Evolutionary conservation across 23 tunicate genomes (phyloP).

Genomic region (Ascidia mentula): DNA sequence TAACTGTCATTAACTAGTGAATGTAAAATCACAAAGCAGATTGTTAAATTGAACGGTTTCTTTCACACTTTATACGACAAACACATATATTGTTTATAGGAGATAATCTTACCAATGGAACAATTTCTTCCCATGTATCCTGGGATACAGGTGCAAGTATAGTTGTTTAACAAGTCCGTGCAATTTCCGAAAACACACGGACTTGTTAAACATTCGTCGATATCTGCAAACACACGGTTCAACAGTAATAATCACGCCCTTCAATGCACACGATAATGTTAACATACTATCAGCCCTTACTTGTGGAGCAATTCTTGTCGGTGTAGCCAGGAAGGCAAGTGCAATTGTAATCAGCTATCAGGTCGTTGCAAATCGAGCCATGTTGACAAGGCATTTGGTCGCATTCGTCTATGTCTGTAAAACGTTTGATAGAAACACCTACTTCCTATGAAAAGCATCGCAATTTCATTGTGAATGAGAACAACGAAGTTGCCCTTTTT

Average conservation of each 20-base stretch:
- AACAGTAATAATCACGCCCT: too few species aligned
- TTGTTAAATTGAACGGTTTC: background rate
- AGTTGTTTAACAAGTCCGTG: background rate
- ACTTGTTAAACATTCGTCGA: background rate
- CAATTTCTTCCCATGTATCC: background rate
- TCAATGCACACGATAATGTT: too few species aligned
- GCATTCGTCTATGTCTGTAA: background rate
- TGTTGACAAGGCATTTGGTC: background rate
- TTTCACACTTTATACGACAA: too few species aligned
- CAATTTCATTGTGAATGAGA: too few species aligned
- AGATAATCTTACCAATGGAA: background rate
- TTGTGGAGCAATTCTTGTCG: conserved; percentile 3
- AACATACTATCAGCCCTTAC: too few species aligned
- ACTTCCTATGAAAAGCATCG: too few species aligned
- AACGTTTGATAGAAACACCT: too few species aligned
- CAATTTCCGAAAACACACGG: background rate
- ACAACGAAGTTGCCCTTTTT: too few species aligned
- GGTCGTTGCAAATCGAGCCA: background rate
- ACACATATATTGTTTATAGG: too few species aligned
- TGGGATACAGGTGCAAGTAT: background rate
- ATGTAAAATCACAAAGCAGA: too few species aligned
- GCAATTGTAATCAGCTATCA: background rate
- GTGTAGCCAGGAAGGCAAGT: background rate
- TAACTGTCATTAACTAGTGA: too few species aligned
- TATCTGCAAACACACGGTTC: background rate